Percentiles rank a stretch among this genome's conserved stretches.
phyloP scores from a whole-genome alignment of 2,888 invertebrate species.

The Drosophila fulvimacula region DNA sequence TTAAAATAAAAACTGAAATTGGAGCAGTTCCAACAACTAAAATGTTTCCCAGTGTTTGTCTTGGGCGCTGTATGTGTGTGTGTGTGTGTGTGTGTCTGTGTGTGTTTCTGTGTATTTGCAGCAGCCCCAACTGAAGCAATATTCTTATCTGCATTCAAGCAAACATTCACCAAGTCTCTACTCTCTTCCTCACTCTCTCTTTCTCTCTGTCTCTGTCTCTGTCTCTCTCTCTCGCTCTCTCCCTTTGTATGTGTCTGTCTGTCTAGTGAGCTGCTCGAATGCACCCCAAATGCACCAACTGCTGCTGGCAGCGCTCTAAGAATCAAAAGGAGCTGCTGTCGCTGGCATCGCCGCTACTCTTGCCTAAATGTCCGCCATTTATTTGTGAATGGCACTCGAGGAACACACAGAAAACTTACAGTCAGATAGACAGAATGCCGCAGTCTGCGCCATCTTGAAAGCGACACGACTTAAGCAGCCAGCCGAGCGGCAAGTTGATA shows the following conservation, averaged over 20 bases:
- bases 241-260: constrained; percentile 24
- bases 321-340: constrained; percentile 31
- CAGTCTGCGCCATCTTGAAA: constrained; percentile 45
- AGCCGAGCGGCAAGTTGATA: constrained; percentile 50
- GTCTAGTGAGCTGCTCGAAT: constrained; percentile 48
- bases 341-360: constrained; percentile 30
- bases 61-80: constrained; percentile 31
- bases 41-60: constrained; percentile 55
- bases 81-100: constrained; percentile 14
- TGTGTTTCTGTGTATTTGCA: constrained; percentile 32
- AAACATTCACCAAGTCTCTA: constrained; percentile 44
- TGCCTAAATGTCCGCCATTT: constrained; percentile 77
- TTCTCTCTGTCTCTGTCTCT: constrained; percentile 2
- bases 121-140: constrained; percentile 58
- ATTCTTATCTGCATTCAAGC: constrained; percentile 80
- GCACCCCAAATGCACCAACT: constrained; percentile 57
- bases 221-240: constrained; percentile 3
- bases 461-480: constrained; percentile 27
- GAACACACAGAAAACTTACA: constrained; percentile 41
- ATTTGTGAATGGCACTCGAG: constrained; percentile 75
- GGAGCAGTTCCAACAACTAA: constrained; percentile 34
- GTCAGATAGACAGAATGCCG: constrained; percentile 43
- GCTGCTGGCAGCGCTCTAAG: constrained; percentile 54
- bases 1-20: constrained; percentile 23
- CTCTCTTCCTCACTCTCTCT: constrained; percentile 1